Percentiles rank a stretch among this genome's conserved stretches.
Conservation (phyloP, 2,797 vertebrate species). For the Arrhamphus sclerolepis region DNA sequence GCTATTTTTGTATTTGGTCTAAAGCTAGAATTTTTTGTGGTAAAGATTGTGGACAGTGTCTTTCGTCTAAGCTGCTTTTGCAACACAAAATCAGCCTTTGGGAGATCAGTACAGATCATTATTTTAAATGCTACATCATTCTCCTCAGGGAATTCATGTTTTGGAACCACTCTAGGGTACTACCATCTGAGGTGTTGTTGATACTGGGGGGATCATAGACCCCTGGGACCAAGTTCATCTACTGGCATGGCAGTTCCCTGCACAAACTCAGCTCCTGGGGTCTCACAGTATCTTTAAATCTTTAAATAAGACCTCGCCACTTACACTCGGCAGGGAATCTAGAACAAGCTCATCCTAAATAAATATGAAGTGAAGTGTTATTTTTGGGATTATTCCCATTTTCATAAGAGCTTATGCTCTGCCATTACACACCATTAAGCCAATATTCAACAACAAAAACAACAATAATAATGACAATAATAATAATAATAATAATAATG, state of each 20-base stretch:
- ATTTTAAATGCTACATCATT: neutral
- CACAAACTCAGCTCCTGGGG: slow-evolving; percentile 1
- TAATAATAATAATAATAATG: too few relatives aligned
- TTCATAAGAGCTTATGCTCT: neutral
- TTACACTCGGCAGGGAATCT: neutral
- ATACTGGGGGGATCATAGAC: slow-evolving; percentile 10
- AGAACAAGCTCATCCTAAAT: neutral
- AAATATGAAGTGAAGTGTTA: neutral
- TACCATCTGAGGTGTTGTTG: slow-evolving; percentile 14
- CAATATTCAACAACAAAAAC: too few relatives aligned
- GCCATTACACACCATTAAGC: too few relatives aligned
- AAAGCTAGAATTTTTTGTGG: too few relatives aligned
- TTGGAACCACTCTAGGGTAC: slow-evolving; percentile 15
- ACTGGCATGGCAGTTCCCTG: neutral
- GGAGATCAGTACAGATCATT: neutral
- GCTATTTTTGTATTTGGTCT: too few relatives aligned
- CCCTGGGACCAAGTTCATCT: slow-evolving; percentile 18
- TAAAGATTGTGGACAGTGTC: neutral
- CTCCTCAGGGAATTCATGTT: slow-evolving; percentile 25
- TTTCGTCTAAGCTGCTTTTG: neutral
- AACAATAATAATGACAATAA: too few relatives aligned
- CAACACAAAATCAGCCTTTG: neutral
- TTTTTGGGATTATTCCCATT: neutral
- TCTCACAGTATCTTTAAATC: neutral
- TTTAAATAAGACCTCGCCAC: neutral